These are phyloP conservation scores for Hippopotamyrus pictus DNA, from an alignment of 2,797 vertebrate species.

Conservation along the genomic window DNA sequence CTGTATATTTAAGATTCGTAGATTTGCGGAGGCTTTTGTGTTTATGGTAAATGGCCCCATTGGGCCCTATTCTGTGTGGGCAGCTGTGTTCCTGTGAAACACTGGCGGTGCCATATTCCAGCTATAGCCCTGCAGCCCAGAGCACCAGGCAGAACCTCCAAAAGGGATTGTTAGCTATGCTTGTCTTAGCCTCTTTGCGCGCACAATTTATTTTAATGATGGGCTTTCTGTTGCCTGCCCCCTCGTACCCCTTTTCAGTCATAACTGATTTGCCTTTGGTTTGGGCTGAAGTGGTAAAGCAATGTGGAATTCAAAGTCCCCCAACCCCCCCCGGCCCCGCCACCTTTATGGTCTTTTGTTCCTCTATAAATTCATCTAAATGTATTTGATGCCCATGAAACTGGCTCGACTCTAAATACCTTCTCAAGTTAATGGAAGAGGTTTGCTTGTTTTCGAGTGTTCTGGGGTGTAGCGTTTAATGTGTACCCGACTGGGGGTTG, in stretches of 20 bases:
- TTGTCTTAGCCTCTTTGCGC: constrained; percentile 45
- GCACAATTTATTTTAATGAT: constrained; percentile 49
- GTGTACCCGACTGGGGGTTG: neutral
- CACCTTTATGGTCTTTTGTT: constrained; percentile 4
- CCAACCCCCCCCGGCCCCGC: neutral
- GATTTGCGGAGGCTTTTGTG: constrained; percentile 62
- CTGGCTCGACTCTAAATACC: constrained; percentile 52
- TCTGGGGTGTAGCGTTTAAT: neutral
- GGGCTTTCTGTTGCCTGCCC: constrained; percentile 46
- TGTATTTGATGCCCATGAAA: constrained; percentile 47
- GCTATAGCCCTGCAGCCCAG: constrained; percentile 33
- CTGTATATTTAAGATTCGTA: constrained; percentile 54
- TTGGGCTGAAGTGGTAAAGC: neutral
- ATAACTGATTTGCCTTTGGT: constrained; percentile 40
- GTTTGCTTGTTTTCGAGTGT: neutral
- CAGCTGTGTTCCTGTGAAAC: constrained; percentile 55
- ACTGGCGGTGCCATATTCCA: constrained; percentile 40
- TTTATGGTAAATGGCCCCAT: constrained; percentile 57
- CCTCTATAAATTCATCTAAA: constrained; percentile 45
- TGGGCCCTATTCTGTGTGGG: constrained; percentile 57
- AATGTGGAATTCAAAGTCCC: constrained; percentile 11
- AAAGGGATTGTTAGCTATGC: constrained; percentile 51
- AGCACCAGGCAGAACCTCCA: constrained; percentile 52
- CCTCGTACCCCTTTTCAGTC: constrained; percentile 40
- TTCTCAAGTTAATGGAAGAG: constrained; percentile 4